These are phyloP conservation scores for Hippoglossus stenolepis DNA, from an alignment of 2,113 vertebrate species.

Conservation along the genomic window DNA sequence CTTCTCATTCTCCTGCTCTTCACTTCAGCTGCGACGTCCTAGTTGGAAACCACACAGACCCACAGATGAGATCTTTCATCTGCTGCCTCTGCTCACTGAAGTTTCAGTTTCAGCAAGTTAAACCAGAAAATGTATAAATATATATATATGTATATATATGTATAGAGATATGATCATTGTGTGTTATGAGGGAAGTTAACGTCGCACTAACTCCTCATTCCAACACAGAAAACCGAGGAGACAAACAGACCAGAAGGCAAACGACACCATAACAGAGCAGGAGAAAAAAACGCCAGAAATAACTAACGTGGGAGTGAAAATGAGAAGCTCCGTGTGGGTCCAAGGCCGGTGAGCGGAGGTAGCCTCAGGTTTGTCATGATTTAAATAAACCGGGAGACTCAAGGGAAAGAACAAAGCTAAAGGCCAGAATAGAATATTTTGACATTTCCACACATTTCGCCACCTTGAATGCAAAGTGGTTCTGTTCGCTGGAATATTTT, in stretches of 20 bases:
- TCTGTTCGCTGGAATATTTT: conserved; percentile 54
- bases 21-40: conserved; percentile 5
- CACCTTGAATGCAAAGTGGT: conserved; percentile 56
- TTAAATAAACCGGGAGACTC: conserved; percentile 52
- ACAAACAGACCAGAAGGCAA: conserved; percentile 34
- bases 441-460: conserved; percentile 64
- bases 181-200: neutral
- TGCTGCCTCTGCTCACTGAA: conserved; percentile 10
- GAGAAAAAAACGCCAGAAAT: conserved; percentile 47
- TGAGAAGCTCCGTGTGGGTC: conserved; percentile 35
- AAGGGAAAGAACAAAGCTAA: conserved; percentile 56
- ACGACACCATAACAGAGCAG: neutral
- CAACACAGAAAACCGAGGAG: conserved; percentile 16
- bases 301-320: conserved; percentile 43
- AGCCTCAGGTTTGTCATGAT: conserved; percentile 60
- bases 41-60: conserved; percentile 51
- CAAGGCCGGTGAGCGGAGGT: conserved; percentile 52
- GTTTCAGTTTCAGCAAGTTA: conserved; percentile 20
- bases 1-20: no score
- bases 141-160: neutral
- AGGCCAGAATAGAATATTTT: conserved; percentile 68
- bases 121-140: conserved; percentile 18
- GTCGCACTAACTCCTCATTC: conserved; percentile 3
- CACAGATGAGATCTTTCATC: conserved; percentile 33
- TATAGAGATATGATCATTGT: conserved; percentile 11